Percentiles rank a stretch among this genome's conserved stretches.
Conservation (phyloP, 1,140 invertebrate species). For the Drosophila parabipectinata region DNA sequence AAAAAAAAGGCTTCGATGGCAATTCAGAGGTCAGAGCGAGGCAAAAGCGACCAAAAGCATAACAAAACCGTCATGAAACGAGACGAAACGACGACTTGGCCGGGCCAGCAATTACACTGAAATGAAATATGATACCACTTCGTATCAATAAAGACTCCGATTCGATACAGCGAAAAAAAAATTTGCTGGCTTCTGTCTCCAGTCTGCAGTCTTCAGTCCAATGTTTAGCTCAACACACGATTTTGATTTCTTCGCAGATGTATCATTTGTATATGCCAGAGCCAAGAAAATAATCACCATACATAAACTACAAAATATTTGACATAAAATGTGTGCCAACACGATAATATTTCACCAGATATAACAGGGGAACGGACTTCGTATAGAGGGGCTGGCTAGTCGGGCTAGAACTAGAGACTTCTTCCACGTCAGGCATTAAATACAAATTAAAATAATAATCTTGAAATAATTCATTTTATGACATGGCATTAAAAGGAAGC, state of each 20-base stretch:
- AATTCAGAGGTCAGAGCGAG: slow-evolving; percentile 47
- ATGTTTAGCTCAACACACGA: slow-evolving; percentile 5
- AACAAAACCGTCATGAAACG: slow-evolving; percentile 43
- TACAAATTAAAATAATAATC: slow-evolving; percentile 33
- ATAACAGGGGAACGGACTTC: slow-evolving; percentile 11
- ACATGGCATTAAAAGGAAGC: slow-evolving; percentile 14
- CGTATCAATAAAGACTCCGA: slow-evolving; percentile 17
- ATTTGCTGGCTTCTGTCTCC: slow-evolving; percentile 7
- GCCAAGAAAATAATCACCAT: slow-evolving; percentile 6
- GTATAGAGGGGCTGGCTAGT: neutral
- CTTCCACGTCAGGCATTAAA: slow-evolving; percentile 19
- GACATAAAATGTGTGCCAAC: slow-evolving; percentile 40
- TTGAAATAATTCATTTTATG: slow-evolving; percentile 30
- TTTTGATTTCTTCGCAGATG: neutral
- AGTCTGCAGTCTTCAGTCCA: no score
- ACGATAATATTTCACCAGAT: slow-evolving; percentile 21
- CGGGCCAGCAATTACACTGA: slow-evolving; percentile 23
- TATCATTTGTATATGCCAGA: slow-evolving; percentile 3
- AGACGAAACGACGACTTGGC: slow-evolving; percentile 36
- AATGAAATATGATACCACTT: slow-evolving; percentile 35
- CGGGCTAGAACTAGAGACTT: neutral
- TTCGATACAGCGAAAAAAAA: slow-evolving; percentile 27
- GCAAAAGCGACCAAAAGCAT: slow-evolving; percentile 47
- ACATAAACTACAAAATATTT: slow-evolving; percentile 29
- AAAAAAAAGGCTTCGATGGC: neutral